These are phyloP conservation scores for Fulica atra DNA, from an alignment of 2,113 vertebrate genomes.

Conservation along the genomic window DNA sequence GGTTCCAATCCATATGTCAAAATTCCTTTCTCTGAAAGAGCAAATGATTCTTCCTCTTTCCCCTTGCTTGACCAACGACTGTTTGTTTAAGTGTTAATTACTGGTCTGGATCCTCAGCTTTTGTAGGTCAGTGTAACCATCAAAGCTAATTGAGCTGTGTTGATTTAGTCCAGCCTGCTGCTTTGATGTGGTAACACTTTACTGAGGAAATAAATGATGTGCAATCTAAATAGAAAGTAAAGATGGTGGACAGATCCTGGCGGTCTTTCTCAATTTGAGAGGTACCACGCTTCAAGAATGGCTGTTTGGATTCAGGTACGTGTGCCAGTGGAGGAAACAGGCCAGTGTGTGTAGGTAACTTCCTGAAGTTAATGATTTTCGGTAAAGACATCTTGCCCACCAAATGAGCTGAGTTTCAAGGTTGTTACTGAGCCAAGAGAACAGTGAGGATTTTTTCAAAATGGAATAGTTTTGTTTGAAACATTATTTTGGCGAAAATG, in stretches of 20 bases:
- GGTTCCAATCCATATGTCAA: neutral
- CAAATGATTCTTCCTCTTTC: neutral
- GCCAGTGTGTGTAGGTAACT: neutral
- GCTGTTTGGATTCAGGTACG: neutral
- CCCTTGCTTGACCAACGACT: neutral
- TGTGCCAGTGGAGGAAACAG: neutral
- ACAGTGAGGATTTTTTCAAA: neutral
- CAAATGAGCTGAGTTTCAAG: neutral
- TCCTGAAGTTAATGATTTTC: neutral
- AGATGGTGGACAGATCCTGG: neutral
- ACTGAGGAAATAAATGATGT: neutral
- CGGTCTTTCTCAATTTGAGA: neutral
- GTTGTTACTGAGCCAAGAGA: neutral
- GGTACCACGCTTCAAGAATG: neutral
- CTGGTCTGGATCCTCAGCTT: neutral
- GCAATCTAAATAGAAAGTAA: neutral
- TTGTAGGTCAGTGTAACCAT: neutral
- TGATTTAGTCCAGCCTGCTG: neutral
- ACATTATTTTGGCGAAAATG: conserved; percentile 1
- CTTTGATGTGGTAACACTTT: neutral
- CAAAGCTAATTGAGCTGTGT: neutral
- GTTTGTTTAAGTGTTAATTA: neutral
- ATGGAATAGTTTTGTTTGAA: neutral
- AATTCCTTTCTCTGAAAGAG: neutral
- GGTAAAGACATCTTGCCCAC: neutral